phyloP scores from a whole-genome alignment of 1,140 invertebrate species.

The Pseudachorutes palmiensis region DNA sequence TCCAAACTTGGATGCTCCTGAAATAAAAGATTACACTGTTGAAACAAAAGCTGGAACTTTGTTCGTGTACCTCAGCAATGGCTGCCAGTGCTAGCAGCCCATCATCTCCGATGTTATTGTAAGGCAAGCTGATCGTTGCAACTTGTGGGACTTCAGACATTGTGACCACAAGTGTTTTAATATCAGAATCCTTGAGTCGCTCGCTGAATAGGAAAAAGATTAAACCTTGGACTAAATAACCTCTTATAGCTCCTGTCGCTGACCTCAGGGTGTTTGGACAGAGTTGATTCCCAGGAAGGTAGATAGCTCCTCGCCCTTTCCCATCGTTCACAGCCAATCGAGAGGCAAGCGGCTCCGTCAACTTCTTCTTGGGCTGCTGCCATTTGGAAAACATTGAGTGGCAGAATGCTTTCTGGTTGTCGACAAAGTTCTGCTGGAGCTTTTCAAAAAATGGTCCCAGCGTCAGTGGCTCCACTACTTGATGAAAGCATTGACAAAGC shows the following conservation, averaged over 20 bases:
- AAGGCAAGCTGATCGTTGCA: neutral
- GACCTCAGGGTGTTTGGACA: neutral
- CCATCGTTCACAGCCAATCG: neutral
- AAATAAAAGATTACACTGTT: neutral
- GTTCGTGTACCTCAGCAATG: no score
- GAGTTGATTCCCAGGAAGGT: neutral
- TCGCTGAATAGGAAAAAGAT: neutral
- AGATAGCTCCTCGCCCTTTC: neutral
- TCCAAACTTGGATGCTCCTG: slow-evolving; percentile 10
- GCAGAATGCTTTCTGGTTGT: neutral
- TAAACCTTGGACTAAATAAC: neutral
- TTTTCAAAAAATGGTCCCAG: neutral
- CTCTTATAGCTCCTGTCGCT: neutral
- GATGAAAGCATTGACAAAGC: neutral
- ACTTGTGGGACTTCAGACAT: neutral
- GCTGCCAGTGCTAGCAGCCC: no score
- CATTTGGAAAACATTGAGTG: neutral
- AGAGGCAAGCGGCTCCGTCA: no score
- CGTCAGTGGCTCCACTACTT: neutral
- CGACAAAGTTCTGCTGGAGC: neutral
- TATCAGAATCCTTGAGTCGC: neutral
- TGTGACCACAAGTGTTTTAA: neutral
- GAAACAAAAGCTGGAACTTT: neutral
- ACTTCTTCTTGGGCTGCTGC: neutral
- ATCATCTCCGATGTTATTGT: neutral